Evolutionary conservation across 2,113 vertebrate species (phyloP), one percentile per base, ranked within the genome.

Genomic region (Syrrhaptes paradoxus): DNA sequence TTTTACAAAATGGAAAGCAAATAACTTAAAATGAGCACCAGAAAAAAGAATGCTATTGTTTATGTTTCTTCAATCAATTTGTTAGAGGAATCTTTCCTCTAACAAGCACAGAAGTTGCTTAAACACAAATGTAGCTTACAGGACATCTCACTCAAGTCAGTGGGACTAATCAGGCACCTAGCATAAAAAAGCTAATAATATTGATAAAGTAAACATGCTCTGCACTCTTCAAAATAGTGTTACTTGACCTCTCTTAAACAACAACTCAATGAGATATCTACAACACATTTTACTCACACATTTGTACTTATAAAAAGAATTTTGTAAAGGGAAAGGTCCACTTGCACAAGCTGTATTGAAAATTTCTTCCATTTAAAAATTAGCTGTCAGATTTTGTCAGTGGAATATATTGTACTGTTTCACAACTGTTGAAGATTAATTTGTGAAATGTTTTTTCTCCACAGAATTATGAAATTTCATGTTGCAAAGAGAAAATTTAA

Each of bases 401-500:
- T 73, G 51, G 25, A 73, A 26, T 59, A 17, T 43, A 61, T 25
- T 32, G 20, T 52, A 28, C 57, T 52, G 41, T 66, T 90, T 93
- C 49, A 46, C 61, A 58, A 8, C 41, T 90, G 36, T 51, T 36
- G 34, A 72, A 66, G 85, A 65, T 62, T 63, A 90, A 95, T 80
- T 51, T 52, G 36, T 9, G 46, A 79, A 92, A 62, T 88, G 21
- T 63, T 94, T 72, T 65, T 94, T 36, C 34, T 25, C 34, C 74
- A 17, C 93, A 99, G 99, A 97, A 99, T 99, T 88, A 99, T 99
- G 99, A 99, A 99, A 97, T 99, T 99, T 92, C 99, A 99, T 18
- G 99, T 99, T 58, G 99, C 99, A 91, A 99, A 99, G 97, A 98
- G 99, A 84, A 99, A 99, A 96, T 99, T 99, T 87, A 99, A 99